Base-by-base conservation (phyloP, 2,113 vertebrate genomes). In the Pedionomus torquatus region DNA sequence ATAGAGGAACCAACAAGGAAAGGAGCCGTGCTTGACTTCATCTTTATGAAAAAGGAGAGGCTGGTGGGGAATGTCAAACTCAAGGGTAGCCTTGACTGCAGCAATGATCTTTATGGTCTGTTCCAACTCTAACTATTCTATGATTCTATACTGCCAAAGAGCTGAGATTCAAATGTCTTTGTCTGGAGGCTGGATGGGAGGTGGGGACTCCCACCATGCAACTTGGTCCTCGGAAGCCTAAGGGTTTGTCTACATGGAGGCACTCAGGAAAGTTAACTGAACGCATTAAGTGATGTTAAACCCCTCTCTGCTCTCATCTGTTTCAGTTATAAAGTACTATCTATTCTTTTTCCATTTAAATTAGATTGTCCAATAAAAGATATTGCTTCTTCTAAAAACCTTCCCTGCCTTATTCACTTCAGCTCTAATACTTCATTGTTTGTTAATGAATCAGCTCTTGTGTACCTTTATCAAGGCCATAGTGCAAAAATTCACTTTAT, bases 191-290 rank as follows among this genome's bases (percentile, higher is more conserved):
- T 31, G 49, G 8, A 5, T 31, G 19, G 48, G 57, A 77, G 26
- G 65, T 72, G 43, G 66, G 44, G 31, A 23, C 26, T 37, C 10
- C 30, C 63, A 51, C 28, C 17, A 13, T 0, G 0, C 25, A 35
- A 24, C 6, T 83, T 15, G 2, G 5, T 41, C 44, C 71, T 44
- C 58, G 30, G 70, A 60, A 93, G 37, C 28, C 71, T 54, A 39
- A 26, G 49, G 17, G 14, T 72, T 44, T 31, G 25, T 44, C 68
- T 58, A 17, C 20, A 26, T 4, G 16, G 54, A 39, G 11, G 30
- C 61, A 60, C 26, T 71, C 60, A 23, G 80, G n/a, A 70, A 84
- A 70, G 64, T 20, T 74, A 74, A 52, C 37, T 77, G 54, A 90
- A 61, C 10, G 10, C 35, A 51, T 54, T 86, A 74, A 95, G 10